These are phyloP conservation scores for Steromphala cineraria DNA, from an alignment of 2,888 invertebrate species.

Conservation along the genomic window DNA sequence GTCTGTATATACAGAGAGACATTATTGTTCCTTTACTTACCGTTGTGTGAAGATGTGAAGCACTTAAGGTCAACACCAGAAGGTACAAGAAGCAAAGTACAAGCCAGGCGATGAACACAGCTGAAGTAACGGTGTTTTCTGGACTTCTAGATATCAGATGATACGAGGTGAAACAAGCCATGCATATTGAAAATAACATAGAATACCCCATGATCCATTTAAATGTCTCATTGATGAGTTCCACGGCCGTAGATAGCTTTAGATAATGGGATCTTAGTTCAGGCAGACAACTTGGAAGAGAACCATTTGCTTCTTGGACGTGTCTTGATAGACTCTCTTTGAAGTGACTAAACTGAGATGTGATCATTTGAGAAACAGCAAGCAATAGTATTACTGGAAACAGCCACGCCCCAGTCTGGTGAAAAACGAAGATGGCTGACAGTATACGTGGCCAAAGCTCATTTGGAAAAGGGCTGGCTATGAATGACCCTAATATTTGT, in stretches of 20 bases:
- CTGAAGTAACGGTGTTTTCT: not conserved
- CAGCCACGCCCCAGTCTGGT: not conserved
- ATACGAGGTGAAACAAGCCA: not conserved
- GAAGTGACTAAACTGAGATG: not conserved
- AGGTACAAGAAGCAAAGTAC: not conserved
- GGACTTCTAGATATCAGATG: not conserved
- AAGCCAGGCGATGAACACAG: not conserved
- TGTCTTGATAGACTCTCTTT: not conserved
- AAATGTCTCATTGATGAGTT: not conserved
- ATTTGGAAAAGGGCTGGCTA: not conserved
- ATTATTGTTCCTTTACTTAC: not conserved
- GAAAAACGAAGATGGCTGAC: not conserved
- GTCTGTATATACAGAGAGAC: no score
- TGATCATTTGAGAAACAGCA: not conserved
- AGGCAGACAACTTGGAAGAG: not conserved
- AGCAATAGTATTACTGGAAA: not conserved
- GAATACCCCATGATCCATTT: not conserved
- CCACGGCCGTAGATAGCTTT: no score
- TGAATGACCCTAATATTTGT: not conserved
- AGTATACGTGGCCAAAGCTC: not conserved
- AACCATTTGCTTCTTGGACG: not conserved
- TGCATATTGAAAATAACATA: not conserved
- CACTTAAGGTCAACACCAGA: not conserved
- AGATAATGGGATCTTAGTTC: no score
- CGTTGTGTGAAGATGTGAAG: not conserved